A percentile compares a stretch with the other conserved stretches of the same genome.
Evolutionary conservation across 2,797 vertebrate genomes (phyloP).

Genomic region (Smutsia temminckii): DNA sequence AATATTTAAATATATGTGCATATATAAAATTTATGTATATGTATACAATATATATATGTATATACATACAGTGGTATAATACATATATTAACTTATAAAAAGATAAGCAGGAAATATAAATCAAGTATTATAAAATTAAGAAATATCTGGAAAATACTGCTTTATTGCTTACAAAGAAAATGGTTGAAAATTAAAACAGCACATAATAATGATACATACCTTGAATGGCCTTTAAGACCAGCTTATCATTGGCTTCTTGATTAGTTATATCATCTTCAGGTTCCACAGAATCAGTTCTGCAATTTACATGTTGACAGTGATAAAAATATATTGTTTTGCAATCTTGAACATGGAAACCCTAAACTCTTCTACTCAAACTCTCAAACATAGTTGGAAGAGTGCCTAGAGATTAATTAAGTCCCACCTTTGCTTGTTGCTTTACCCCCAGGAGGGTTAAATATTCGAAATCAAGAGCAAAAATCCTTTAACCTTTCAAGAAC

Average conservation of each 20-base stretch:
- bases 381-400: not conserved
- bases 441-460: not conserved
- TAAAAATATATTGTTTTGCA: conserved; percentile 43
- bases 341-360: not conserved
- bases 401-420: not conserved
- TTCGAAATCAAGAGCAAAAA: not conserved
- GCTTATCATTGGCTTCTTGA: conserved; percentile 62
- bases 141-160: conserved; percentile 14
- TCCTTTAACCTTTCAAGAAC: not conserved
- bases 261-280: conserved; percentile 52
- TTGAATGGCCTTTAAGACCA: conserved; percentile 82
- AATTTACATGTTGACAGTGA: conserved; percentile 52
- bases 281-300: conserved; percentile 76
- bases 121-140: not conserved
- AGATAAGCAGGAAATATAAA: conserved; percentile 25
- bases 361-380: not conserved
- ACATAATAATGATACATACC: conserved; percentile 76
- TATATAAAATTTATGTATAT: not conserved
- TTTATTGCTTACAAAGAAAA: conserved; percentile 37
- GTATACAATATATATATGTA: not conserved
- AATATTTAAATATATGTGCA: not conserved
- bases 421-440: not conserved
- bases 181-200: conserved; percentile 15
- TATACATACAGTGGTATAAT: not conserved
- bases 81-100: not conserved